Percentiles rank a stretch among this genome's conserved stretches.
Conservation (phyloP, 37 sponge, comb jelly and placozoan genomes). For the Chondrilla cf. caribensis region DNA sequence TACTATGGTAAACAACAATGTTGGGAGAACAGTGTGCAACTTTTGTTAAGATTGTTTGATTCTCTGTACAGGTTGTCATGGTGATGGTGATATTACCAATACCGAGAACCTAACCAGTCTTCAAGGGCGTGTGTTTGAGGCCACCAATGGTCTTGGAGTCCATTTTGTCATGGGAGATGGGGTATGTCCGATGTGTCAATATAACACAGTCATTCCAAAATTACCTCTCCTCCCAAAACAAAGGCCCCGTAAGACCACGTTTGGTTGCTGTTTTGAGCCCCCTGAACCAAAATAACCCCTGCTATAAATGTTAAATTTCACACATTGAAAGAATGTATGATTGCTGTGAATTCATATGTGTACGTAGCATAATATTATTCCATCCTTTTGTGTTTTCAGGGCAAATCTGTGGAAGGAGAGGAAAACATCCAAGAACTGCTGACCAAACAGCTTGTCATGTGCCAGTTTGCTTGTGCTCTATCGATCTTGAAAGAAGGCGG, state of each 20-base stretch:
- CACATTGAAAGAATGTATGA: no score
- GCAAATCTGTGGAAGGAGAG: conserved; percentile 87
- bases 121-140: conserved; percentile 73
- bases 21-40: no score
- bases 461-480: conserved; percentile 90
- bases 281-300: no score
- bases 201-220: no score
- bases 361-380: no score
- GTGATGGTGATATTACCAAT: conserved; percentile 92
- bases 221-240: no score
- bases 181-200: conserved; percentile 33
- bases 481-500: conserved; percentile 86
- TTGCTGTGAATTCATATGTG: no score
- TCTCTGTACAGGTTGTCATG: conserved; percentile 25
- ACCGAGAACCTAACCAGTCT: conserved; percentile 77
- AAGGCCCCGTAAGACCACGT: no score
- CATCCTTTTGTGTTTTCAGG: conserved; percentile 25
- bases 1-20: conserved; percentile 82
- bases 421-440: conserved; percentile 95
- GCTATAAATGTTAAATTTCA: no score
- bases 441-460: conserved; percentile 89
- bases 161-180: conserved; percentile 99
- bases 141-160: conserved; percentile 73
- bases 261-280: no score
- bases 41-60: no score